Evolutionary conservation across 2,888 invertebrate genomes (phyloP).

Genomic region (Syrphus vitripennis): DNA sequence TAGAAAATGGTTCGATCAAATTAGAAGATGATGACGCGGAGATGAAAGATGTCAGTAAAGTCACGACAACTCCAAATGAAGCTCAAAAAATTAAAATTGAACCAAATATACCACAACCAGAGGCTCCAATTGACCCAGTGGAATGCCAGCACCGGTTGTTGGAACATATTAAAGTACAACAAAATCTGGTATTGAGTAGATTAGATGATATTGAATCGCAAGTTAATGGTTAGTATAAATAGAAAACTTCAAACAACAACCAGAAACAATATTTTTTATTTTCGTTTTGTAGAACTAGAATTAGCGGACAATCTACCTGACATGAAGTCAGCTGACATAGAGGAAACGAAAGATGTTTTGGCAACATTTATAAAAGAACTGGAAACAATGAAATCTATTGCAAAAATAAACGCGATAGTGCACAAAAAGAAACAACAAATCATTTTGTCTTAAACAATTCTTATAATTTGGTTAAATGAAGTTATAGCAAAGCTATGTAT

Average conservation of each 20-base stretch:
- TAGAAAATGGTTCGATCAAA: slow-evolving; percentile 54
- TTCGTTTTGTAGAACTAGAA: slow-evolving; percentile 75
- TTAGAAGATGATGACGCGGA: slow-evolving; percentile 49
- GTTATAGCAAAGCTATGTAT: background rate
- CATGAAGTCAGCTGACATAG: slow-evolving; percentile 83
- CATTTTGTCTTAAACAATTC: background rate
- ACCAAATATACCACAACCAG: slow-evolving; percentile 86
- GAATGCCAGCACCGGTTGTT: slow-evolving; percentile 90
- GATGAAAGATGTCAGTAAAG: slow-evolving; percentile 44
- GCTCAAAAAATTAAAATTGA: slow-evolving; percentile 75
- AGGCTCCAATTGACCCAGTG: slow-evolving; percentile 90
- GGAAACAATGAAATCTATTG: slow-evolving; percentile 86
- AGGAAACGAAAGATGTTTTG: slow-evolving; percentile 87
- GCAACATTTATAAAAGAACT: slow-evolving; percentile 89
- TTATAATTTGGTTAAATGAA: background rate
- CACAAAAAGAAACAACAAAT: slow-evolving; percentile 74
- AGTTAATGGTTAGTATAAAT: slow-evolving; percentile 83
- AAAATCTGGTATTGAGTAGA: slow-evolving; percentile 87
- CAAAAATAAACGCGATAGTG: slow-evolving; percentile 82
- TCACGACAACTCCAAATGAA: slow-evolving; percentile 24
- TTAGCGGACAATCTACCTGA: slow-evolving; percentile 79
- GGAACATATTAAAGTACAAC: slow-evolving; percentile 89
- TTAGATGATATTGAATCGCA: slow-evolving; percentile 89
- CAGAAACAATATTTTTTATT: background rate
- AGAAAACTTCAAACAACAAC: background rate